These are phyloP conservation scores for Pissodes strobi DNA, from an alignment of 1,140 invertebrate genomes.

Conservation along the genomic window DNA sequence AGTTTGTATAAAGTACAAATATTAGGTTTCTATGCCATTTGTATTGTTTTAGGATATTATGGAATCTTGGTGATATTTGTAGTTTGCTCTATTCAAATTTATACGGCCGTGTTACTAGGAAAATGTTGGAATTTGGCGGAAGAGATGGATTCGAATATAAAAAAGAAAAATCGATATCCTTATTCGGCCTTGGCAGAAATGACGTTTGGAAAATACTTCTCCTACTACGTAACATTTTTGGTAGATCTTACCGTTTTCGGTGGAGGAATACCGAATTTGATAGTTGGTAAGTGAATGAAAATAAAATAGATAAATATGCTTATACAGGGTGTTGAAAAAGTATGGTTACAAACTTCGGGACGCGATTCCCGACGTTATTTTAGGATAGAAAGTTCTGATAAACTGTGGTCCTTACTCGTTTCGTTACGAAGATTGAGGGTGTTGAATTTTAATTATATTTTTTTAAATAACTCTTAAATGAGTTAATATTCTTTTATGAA, in stretches of 20 bases:
- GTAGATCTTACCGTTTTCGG: constrained; percentile 75
- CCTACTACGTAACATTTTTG: constrained; percentile 67
- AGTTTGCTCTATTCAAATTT: constrained; percentile 73
- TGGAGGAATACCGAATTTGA: constrained; percentile 74
- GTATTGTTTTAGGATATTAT: constrained; percentile 67
- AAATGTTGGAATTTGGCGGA: constrained; percentile 75
- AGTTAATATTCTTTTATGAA: no score
- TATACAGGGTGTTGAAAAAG: no score
- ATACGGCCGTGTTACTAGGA: constrained; percentile 73
- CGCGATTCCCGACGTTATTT: no score
- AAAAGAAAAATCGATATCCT: constrained; percentile 70
- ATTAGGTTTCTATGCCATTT: no score
- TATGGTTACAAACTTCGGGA: no score
- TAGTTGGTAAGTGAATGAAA: constrained; percentile 67
- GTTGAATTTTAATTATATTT: no score
- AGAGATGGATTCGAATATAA: constrained; percentile 68
- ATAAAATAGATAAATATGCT: no score
- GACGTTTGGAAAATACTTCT: constrained; percentile 64
- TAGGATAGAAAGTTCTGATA: no score
- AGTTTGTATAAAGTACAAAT: no score
- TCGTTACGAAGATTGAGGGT: no score
- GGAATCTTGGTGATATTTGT: constrained; percentile 70
- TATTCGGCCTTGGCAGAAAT: constrained; percentile 77
- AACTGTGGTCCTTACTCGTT: no score
- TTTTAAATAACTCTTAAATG: no score